Evolutionary conservation across 1,140 invertebrate genomes (phyloP), one percentile per base, ranked within the genome.

Genomic region (Drosophila sturtevanti): DNA sequence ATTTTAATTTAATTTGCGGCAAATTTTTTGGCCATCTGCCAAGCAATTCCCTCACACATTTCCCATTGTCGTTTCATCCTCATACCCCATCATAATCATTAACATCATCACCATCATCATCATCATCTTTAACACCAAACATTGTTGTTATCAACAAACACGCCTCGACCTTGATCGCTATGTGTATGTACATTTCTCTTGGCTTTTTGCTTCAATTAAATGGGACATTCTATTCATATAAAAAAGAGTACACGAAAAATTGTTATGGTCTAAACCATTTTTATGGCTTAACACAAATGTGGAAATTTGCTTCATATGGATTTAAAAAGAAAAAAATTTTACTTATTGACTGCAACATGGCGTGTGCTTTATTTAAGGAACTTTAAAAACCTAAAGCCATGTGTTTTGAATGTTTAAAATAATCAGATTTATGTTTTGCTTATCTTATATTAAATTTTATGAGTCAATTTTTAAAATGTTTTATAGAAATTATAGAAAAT

Each of bases 81-180:
- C 22, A 27, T 24, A 6, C 18, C 16, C 16, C 16, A n/a, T 38
- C 4, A 14, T 54, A 22, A 27, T 14, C 24, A 12, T 54, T 5
- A 14, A 9, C 7, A 24, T 14, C 24, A 12, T 55, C 24, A 31
- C 16, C 3, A n/a, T 55, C 12, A 5, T 11, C 27, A 11, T 31
- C 54, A 56, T 56, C 27, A 14, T 11, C 12, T 1, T 35, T 6
- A 38, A 9, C 18, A 14, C 7, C 65, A 54, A 60, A 24, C 44
- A 58, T n/a, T 51, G 37, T 68, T 68, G 27, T 21, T 72, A 68
- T 64, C 60, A 72, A 65, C 22, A 66, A 65, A 14, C 41, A 35
- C 18, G 24, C 11, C 22, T 10, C 12, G 70, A 52, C 75, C 75
- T 77, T 77, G 65, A 73, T 58, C 51, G 60, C 63, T n/a, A n/a